Base-by-base conservation (phyloP, 2,888 invertebrate species). In the Spisula solida region DNA sequence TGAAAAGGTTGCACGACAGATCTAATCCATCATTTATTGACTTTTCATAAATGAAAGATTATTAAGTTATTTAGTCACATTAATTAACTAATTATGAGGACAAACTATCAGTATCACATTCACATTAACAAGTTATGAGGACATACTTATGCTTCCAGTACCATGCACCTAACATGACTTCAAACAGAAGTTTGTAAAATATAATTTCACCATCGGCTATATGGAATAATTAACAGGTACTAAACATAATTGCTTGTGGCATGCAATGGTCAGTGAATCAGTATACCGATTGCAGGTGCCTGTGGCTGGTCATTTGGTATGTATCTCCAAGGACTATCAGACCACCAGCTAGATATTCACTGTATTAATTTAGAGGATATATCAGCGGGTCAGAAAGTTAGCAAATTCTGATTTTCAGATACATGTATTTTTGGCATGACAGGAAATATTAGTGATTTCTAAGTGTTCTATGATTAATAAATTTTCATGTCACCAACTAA, bases 11-110 rank as follows among this genome's bases (percentile, higher is more conserved):
- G 75, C 16, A 75, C 25, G 18, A 31, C 31, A 12, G 31, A 1
- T 31, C 14, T 31, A 75, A 75, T 75, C 75, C 31, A 75, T 75
- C 75, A 75, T 2, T 75, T 75, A 75, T 16, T 75, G 34, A 75
- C 75, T 75, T 16, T 34, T 75, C 60, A 25, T 66, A 25, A n/a
- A 66, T 66, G 25, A 16, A 56, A 56, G 20, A 56, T 56, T 41
- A 56, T 66, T 14, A 20, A 66, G 60, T 25, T 66, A 66, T 66
- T 66, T n/a, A 66, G 60, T 66, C 60, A 66, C 60, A 66, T 25
- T 25, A n/a, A 66, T 25, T 66, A n/a, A 25, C 60, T 25, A 66
- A 66, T 66, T 25, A n/a, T n/a, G 12, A 10, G 25, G n/a, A n/a
- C 12, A 66, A 12, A 8, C 18, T 60, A 20, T 20, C n/a, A 8